A percentile compares a stretch with the other conserved stretches of the same genome.
phyloP scores from a whole-genome alignment of 2,113 vertebrate genomes.

The Oreochromis niloticus region DNA sequence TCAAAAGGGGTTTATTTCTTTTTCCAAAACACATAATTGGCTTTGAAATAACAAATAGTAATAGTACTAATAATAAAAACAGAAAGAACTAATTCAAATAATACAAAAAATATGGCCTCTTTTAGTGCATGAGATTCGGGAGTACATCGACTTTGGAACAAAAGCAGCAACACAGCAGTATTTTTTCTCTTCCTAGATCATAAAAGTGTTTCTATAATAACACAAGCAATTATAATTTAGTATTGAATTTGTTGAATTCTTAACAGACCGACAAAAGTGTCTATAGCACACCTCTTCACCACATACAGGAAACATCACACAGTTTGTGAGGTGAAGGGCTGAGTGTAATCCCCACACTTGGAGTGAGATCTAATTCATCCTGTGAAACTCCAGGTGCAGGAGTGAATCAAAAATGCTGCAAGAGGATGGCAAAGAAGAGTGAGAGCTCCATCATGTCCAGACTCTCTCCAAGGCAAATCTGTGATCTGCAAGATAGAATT shows the following conservation, averaged over 20 bases:
- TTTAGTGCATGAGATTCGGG: background rate
- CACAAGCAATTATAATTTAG: background rate
- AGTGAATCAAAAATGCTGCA: slow-evolving; percentile 71
- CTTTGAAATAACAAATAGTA: background rate
- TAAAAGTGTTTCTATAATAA: no score
- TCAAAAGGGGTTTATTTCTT: background rate
- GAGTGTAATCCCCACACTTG: slow-evolving; percentile 4
- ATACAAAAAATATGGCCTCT: background rate
- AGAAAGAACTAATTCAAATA: background rate
- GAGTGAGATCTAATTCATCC: slow-evolving; percentile 68
- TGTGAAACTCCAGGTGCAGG: slow-evolving; percentile 61
- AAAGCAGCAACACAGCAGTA: background rate
- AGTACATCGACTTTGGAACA: background rate
- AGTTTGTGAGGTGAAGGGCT: slow-evolving; percentile 38
- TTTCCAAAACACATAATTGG: background rate
- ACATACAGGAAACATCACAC: slow-evolving; percentile 22
- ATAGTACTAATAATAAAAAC: background rate
- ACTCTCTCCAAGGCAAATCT: slow-evolving; percentile 67
- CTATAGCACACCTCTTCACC: background rate
- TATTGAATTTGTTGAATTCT: background rate
- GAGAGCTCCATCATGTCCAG: slow-evolving; percentile 56
- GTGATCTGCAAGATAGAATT: slow-evolving; percentile 42
- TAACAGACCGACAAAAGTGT: background rate
- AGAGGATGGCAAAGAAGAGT: slow-evolving; percentile 63
- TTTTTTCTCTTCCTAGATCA: background rate